A percentile compares a stretch with the other conserved stretches of the same genome.
Evolutionary conservation across 2,888 invertebrate species (phyloP).

Genomic region (Celastrina argiolus): DNA sequence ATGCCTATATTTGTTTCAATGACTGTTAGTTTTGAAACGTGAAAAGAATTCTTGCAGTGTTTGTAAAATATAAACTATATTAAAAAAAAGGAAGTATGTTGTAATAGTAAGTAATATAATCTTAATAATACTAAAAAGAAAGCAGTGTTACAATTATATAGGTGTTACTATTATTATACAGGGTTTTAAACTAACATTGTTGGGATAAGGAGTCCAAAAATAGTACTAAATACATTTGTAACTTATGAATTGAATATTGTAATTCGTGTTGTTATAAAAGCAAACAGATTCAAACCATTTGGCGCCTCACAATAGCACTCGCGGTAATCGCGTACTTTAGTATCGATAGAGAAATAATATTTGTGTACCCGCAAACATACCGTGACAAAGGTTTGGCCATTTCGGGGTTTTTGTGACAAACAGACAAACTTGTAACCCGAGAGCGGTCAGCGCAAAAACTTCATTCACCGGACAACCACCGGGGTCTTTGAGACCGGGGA

Average conservation of each 20-base stretch:
- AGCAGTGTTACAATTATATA: too few relatives aligned
- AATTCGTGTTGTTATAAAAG: neutral
- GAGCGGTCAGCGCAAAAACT: slow-evolving; percentile 10
- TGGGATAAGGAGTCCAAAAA: too few relatives aligned
- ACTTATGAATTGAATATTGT: neutral
- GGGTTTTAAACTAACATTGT: too few relatives aligned
- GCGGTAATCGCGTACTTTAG: neutral
- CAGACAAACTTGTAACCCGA: neutral
- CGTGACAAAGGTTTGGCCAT: slow-evolving; percentile 4
- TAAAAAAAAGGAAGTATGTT: too few relatives aligned
- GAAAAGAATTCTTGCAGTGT: neutral
- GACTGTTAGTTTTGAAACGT: neutral
- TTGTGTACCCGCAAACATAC: neutral
- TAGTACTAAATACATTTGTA: neutral
- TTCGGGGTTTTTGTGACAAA: slow-evolving; percentile 8
- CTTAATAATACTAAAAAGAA: too few relatives aligned
- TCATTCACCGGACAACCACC: neutral
- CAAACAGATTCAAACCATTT: neutral
- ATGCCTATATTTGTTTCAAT: neutral
- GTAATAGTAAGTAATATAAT: too few relatives aligned
- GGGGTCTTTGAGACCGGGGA: slow-evolving; percentile 2
- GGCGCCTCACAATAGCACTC: neutral
- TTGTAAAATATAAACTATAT: too few relatives aligned
- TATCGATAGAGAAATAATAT: neutral
- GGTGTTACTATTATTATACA: too few relatives aligned